These are phyloP conservation scores for Polietes domitor DNA, from an alignment of 2,888 invertebrate species.

Conservation along the genomic window DNA sequence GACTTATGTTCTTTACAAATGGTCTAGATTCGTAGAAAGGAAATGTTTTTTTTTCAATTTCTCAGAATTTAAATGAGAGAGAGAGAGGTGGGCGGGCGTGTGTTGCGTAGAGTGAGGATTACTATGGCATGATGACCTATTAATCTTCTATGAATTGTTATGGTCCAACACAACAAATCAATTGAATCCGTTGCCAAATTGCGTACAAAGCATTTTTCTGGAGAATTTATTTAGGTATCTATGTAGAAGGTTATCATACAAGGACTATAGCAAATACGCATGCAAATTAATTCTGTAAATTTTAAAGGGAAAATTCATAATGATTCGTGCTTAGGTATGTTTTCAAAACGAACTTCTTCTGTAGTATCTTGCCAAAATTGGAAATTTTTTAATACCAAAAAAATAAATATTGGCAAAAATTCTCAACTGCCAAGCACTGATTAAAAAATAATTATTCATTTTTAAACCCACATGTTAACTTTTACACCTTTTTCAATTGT, in stretches of 20 bases:
- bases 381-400: no score
- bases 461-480: no score
- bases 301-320: no score
- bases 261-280: no score
- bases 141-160: conserved; percentile 13
- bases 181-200: neutral
- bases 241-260: neutral
- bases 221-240: neutral
- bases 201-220: neutral
- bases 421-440: no score
- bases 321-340: no score
- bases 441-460: no score
- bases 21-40: neutral
- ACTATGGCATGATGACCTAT: conserved; percentile 9
- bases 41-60: neutral
- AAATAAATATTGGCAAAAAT: no score
- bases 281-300: no score
- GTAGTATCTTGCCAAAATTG: no score
- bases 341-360: no score
- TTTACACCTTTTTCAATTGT: no score
- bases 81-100: neutral
- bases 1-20: neutral
- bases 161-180: neutral
- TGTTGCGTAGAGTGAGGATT: neutral
- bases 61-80: neutral